Evolutionary conservation across 92 coral and sea anemone species (phyloP), one percentile per base, ranked within the genome.

Genomic region (Palythoa grandiflora): DNA sequence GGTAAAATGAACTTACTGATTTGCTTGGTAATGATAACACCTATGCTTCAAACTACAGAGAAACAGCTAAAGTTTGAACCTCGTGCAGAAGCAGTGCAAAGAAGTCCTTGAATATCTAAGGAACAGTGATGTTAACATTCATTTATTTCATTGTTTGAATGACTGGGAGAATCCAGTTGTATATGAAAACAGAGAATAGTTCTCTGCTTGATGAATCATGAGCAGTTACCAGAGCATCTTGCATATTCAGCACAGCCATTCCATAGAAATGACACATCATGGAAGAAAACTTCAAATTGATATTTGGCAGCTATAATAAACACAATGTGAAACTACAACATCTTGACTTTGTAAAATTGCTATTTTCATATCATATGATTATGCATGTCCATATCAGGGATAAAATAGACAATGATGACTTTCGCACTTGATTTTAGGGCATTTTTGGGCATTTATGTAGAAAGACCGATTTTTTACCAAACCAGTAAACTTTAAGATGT

Each of bases 311-410:
- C 83, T 36, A 59, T 68, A 86, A 75, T 77, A 3, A 44, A 65
- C 72, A 86, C 71, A 71, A 47, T 72, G 61, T 68, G 88, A 52
- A 54, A 48, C 83, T 86, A 86, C 89, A 86, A 61, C 54, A 75
- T n/a, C 83, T 85, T 73, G 39, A 76, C 39, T 60, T 74, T 68
- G 71, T 72, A 39, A 75, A 73, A 20, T 74, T 66, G 81, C 81
- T 77, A 85, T 52, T 21, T 51, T 84, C 78, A 72, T 73, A 73
- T 61, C 73, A 52, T 50, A 74, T 28, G 83, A 68, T 72, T 74
- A 50, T 60, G 70, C 73, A 19, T 52, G 73, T 66, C 55, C 89
- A 74, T 75, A 54, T 76, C 39, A 75, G 83, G 83, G 71, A 85
- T 53, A 68, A 17, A 51, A 36, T 14, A 53, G 36, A 85, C 57